A percentile compares a stretch with the other conserved stretches of the same genome.
These are phyloP conservation scores for Drosophila serrata DNA, from an alignment of 1,140 invertebrate species.

Conservation along the genomic window DNA sequence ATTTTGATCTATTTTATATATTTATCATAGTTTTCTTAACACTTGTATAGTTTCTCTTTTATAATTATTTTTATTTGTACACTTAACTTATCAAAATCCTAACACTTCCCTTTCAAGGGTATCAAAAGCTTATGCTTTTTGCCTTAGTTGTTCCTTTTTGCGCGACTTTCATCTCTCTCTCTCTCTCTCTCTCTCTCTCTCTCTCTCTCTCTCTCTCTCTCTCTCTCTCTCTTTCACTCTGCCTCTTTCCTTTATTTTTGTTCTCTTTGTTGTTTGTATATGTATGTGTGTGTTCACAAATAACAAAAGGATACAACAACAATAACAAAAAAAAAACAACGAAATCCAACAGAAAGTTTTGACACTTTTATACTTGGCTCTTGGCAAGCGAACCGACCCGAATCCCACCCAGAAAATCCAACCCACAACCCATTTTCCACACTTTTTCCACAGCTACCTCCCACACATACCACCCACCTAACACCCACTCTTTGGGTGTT, in stretches of 20 bases:
- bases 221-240: conserved; percentile 11
- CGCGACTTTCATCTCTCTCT: conserved; percentile 13
- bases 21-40: too few relatives aligned
- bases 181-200: conserved; percentile 3
- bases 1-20: too few relatives aligned
- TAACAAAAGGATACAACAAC: conserved; percentile 78
- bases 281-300: conserved; percentile 38
- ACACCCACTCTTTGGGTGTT: conserved; percentile 58
- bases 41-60: too few relatives aligned
- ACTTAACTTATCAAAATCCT: too few relatives aligned
- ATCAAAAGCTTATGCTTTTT: conserved; percentile 73
- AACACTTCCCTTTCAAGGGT: neutral
- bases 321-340: conserved; percentile 67
- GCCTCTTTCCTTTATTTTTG: conserved; percentile 33
- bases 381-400: conserved; percentile 71
- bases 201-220: conserved; percentile 3
- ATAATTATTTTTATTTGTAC: neutral
- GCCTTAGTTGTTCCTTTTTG: conserved; percentile 55
- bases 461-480: conserved; percentile 8
- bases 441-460: conserved; percentile 11
- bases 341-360: conserved; percentile 76
- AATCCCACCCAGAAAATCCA: conserved; percentile 40
- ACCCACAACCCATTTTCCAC: conserved; percentile 18
- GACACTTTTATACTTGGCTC: conserved; percentile 78
- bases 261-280: conserved; percentile 18